These are phyloP conservation scores for Mylabris phalerata DNA, from an alignment of 1,140 invertebrate species.

Conservation along the genomic window DNA sequence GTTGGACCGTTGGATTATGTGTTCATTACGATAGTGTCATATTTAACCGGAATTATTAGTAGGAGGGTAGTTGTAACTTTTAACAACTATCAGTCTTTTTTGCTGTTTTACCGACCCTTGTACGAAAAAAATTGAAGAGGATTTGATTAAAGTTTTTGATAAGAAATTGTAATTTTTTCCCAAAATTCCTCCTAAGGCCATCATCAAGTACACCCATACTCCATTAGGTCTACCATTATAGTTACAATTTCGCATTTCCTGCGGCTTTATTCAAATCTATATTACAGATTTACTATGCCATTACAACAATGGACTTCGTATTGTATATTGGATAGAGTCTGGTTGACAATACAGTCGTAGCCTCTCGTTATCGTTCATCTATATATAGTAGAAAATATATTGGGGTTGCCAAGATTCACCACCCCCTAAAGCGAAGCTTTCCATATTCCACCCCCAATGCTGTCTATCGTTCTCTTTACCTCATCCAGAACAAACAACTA, in stretches of 20 bases:
- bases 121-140: neutral
- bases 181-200: conserved; percentile 18
- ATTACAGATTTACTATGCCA: conserved; percentile 25
- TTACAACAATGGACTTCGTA: conserved; percentile 26
- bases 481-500: conserved; percentile 27
- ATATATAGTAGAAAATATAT: conserved; percentile 18
- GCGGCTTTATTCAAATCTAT: conserved; percentile 32
- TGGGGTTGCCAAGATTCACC: conserved; percentile 15
- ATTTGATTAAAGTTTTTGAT: conserved; percentile 20
- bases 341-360: conserved; percentile 27
- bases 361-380: conserved; percentile 33
- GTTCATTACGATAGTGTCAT: conserved; percentile 30
- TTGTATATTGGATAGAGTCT: conserved; percentile 10
- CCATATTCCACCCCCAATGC: conserved; percentile 4
- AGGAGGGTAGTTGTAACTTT: too few relatives aligned
- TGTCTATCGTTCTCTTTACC: conserved; percentile 11
- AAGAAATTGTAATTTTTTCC: too few relatives aligned
- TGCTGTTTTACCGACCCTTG: conserved; percentile 10
- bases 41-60: too few relatives aligned
- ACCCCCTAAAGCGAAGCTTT: neutral
- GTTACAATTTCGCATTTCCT: conserved; percentile 31
- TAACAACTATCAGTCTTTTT: neutral
- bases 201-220: conserved; percentile 14
- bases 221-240: conserved; percentile 26
- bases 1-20: conserved; percentile 30